Percentiles rank a stretch among this genome's conserved stretches.
These are phyloP conservation scores for Leptinotarsa tumamoca DNA, from an alignment of 2,888 invertebrate species.

Conservation along the genomic window DNA sequence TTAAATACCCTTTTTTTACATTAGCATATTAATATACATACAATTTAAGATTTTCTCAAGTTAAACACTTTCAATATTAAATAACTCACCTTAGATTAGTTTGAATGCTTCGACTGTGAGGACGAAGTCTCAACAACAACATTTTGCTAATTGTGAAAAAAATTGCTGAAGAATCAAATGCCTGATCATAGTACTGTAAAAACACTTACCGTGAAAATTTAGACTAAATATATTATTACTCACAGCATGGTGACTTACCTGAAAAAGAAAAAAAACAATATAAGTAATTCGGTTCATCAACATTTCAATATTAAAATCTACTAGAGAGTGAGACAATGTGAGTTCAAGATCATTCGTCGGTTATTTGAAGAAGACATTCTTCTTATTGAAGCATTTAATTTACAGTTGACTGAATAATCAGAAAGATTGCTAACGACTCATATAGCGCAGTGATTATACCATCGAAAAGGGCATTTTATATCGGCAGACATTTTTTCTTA, in stretches of 20 bases:
- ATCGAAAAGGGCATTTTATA: too few species aligned
- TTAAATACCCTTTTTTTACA: too few species aligned
- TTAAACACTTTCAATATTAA: too few species aligned
- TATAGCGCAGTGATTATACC: background rate
- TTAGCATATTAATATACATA: too few species aligned
- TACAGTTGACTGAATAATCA: background rate
- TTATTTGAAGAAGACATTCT: background rate
- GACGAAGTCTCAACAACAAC: too few species aligned
- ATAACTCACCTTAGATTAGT: too few species aligned
- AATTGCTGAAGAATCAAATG: too few species aligned
- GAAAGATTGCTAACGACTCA: background rate
- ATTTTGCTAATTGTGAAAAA: too few species aligned
- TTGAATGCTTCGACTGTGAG: too few species aligned
- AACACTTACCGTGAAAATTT: background rate
- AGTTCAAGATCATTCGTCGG: background rate
- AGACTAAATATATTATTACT: background rate
- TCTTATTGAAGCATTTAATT: background rate
- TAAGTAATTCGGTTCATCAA: background rate
- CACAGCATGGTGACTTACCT: slow-evolving; percentile 9
- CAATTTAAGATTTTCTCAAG: too few species aligned
- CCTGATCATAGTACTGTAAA: background rate
- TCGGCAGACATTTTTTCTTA: too few species aligned
- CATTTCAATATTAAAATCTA: background rate
- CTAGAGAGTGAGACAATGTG: background rate
- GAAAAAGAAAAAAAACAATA: background rate